Evolutionary conservation across 2,113 vertebrate species (phyloP), one percentile per base, ranked within the genome.

Genomic region (Arenaria interpres): DNA sequence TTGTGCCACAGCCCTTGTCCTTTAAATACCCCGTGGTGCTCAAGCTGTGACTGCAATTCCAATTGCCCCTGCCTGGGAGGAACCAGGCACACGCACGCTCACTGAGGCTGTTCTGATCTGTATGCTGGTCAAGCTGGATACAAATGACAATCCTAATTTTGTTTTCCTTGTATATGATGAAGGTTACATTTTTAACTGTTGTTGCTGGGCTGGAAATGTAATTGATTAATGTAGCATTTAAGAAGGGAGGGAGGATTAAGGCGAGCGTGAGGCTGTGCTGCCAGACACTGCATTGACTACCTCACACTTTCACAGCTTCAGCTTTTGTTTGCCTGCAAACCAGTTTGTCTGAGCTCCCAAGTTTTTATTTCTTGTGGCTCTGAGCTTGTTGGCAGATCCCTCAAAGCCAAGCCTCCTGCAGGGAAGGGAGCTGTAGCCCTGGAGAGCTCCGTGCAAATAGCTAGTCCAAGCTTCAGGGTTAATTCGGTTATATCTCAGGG

Each of bases 241-340:
- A 91, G 89, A 67, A 93, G 67, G 86, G 54, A 77, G 91, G 64
- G 80, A 88, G 87, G 93, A 89, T 95, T 89, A 91, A 89, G 83
- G 83, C 9, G 4, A 81, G 57, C 86, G 86, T 62, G 87, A 60
- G 50, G 69, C 80, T 68, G 80, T 64, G 86, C 77, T 94, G 96
- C 84, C 91, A 91, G 95, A 83, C 87, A 3, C 80, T 81, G 89
- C 28, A 8, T 10, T 50, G 72, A 62, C 89, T 90, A 87, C 94
- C 50, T 93, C 69, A 13, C 64, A 9, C 53, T 89, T 89, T 69
- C 66, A 78, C 74, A 77, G 86, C 78, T 89, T 76, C 81, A 67
- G 93, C 81, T 94, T 93, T 95, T 91, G 91, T 95, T 95, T 96
- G 91, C 93, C 71, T 92, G 85, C 62, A 93, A 81, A 95, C 69